Evolutionary conservation across 2,113 vertebrate species (phyloP), one percentile per base, ranked within the genome.

Genomic region (Nycticorax nycticorax): DNA sequence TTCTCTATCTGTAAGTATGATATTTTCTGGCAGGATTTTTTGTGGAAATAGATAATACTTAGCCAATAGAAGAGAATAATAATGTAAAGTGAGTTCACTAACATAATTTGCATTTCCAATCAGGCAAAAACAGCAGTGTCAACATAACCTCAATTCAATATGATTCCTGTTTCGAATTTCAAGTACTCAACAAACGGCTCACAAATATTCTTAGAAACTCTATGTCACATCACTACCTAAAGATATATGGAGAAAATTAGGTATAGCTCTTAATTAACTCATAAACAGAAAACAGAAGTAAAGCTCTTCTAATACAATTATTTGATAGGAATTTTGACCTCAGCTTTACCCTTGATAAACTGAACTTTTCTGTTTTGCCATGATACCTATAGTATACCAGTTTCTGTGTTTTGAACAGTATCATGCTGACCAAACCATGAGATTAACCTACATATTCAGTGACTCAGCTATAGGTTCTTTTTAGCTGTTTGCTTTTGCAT

Each of bases 21-120:
- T 27, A 71, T 80, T 92, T 92, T 81, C 56, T 87, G 52, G 33
- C 35, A 75, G 37, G 24, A 48, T 9, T 53, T 96, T 83, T 83
- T 74, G 23, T 80, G 57, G 64, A 81, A 92, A 78, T 67, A 93
- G 67, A 52, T 85, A 92, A 86, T 81, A 45, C 39, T 91, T 84
- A 93, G 32, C 55, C 74, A 90, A 90, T 47, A 94, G 43, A 77
- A 74, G 48, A 78, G 20, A 67, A 63, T 12, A 86, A 79, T 52
- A 27, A 89, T 68, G 24, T 86, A 87, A 91, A 91, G 72, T 77
- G 79, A 84, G 76, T 86, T 92, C 83, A 52, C 50, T 81, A 87
- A 43, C n/a, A n/a, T 92, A 85, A 89, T 87, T 94, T 53, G 91
- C 28, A n/a, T 92, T 84, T 92, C 52, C 92, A 88, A 63, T 80